Base-by-base conservation (phyloP, 2,888 invertebrate genomes). In the Serrognathus titanus region DNA sequence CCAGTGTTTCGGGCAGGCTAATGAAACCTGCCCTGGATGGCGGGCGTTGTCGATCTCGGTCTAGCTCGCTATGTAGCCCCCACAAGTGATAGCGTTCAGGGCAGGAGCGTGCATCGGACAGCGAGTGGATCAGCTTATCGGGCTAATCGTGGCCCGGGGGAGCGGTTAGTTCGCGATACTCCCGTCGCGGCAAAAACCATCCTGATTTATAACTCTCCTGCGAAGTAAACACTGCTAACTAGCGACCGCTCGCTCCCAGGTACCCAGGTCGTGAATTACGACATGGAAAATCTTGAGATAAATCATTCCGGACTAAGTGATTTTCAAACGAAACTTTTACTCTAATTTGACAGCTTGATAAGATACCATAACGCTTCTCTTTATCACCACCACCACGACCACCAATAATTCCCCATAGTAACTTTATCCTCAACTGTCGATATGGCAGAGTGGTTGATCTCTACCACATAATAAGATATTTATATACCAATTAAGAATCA, bases 1-100 rank as follows among this genome's bases (percentile, higher is more conserved):
- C 59, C 60, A 55, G 45, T 57, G 60, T 57, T 58, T 53, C 60
- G 60, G 61, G 61, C 64, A 55, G 50, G 45, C 51, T 55, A 55
- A 55, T 55, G 55, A 55, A 55, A 55, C 55, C 24, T 10, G 35
- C 40, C 31, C 46, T 43, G 43, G 41, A 47, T 39, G 53, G 46
- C 53, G 53, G 24, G 37, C 52, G 40, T 31, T 31, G 24, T 40
- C 40, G 40, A 43, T 43, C 43, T 43, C 43, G 16, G 20, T 48
- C 35, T 9, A 31, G 24, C 13, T 20, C 11, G 16, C 12, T 48
- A 7, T 10, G 24, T 48, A 31, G 11, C 12, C 24, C 47, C 16
- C 48, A 12, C 31, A 31, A 46, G 24, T 46, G 46, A 24, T 46
- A 31, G 16, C 20, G 16, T 43, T 43, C 4, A 31, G 20, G 13